phyloP scores from a whole-genome alignment of 1,140 invertebrate species.

The Rhopalosiphum maidis region DNA sequence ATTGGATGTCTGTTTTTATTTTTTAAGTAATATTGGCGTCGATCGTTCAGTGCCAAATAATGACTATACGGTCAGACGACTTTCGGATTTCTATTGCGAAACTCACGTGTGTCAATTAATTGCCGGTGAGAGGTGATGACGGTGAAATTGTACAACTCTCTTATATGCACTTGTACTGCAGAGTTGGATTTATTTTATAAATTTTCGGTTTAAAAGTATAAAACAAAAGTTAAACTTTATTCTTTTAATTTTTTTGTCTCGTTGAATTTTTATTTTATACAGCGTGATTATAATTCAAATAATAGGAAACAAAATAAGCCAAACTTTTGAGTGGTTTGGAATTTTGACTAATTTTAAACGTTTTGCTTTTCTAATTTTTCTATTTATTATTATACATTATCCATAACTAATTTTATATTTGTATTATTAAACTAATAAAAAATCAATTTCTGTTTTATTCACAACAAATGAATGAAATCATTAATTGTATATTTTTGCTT shows the following conservation, averaged over 20 bases:
- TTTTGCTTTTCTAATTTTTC: neutral
- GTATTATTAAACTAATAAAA: neutral
- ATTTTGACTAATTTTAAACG: neutral
- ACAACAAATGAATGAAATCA: neutral
- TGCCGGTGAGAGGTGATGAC: neutral
- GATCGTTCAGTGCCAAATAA: neutral
- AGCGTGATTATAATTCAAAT: neutral
- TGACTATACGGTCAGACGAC: neutral
- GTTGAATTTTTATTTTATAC: neutral
- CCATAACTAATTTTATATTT: neutral
- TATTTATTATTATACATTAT: neutral
- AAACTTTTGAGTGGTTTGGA: neutral
- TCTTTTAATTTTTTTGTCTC: neutral
- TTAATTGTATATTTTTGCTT: neutral
- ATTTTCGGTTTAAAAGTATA: neutral
- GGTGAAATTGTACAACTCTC: conserved; percentile 29
- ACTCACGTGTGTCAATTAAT: neutral
- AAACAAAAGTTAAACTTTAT: neutral
- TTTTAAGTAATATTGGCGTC: no score
- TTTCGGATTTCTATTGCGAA: conserved; percentile 41
- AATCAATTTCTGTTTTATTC: neutral
- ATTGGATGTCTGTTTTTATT: neutral
- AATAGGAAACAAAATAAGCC: neutral
- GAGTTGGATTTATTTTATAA: neutral
- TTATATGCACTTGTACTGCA: neutral